These are phyloP conservation scores for Eunapius fragilis DNA, from an alignment of 37 sponge, comb jelly and placozoan genomes.

Conservation along the genomic window DNA sequence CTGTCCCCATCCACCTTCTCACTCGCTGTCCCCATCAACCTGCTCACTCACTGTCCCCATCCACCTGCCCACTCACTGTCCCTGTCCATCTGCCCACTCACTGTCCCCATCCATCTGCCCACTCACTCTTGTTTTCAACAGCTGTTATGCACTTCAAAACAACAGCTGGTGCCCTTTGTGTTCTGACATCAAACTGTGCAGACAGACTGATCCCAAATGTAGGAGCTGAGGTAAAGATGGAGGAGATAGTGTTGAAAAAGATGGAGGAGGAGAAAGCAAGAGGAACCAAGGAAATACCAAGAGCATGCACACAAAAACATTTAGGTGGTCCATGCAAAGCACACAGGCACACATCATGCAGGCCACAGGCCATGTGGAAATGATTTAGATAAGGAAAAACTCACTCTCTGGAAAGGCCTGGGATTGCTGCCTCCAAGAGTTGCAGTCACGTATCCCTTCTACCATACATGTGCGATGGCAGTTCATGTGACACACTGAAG, in stretches of 20 bases:
- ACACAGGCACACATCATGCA: background rate
- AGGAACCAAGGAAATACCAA: background rate
- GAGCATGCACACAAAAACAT: slow-evolving; percentile 18
- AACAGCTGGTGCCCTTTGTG: slow-evolving; percentile 52
- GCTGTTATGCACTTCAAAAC: slow-evolving; percentile 77
- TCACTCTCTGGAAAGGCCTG: background rate
- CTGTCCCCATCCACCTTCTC: background rate
- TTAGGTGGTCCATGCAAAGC: no score
- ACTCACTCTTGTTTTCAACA: slow-evolving; percentile 67
- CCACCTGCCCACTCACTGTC: no score
- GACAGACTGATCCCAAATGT: slow-evolving; percentile 73
- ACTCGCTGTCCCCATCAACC: slow-evolving; percentile 67
- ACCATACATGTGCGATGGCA: slow-evolving; percentile 78
- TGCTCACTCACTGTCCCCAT: no score
- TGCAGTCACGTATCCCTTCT: slow-evolving; percentile 56
- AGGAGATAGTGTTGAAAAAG: background rate
- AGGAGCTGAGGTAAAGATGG: background rate
- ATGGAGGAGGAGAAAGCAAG: background rate
- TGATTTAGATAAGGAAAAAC: background rate
- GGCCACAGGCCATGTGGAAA: no score
- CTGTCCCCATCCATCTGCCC: background rate
- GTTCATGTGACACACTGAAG: slow-evolving; percentile 66
- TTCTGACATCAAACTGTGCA: slow-evolving; percentile 26
- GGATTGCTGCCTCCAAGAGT: slow-evolving; percentile 30
- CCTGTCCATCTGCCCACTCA: background rate